phyloP scores from a whole-genome alignment of 2,888 invertebrate species.

The Nudaria mundana region DNA sequence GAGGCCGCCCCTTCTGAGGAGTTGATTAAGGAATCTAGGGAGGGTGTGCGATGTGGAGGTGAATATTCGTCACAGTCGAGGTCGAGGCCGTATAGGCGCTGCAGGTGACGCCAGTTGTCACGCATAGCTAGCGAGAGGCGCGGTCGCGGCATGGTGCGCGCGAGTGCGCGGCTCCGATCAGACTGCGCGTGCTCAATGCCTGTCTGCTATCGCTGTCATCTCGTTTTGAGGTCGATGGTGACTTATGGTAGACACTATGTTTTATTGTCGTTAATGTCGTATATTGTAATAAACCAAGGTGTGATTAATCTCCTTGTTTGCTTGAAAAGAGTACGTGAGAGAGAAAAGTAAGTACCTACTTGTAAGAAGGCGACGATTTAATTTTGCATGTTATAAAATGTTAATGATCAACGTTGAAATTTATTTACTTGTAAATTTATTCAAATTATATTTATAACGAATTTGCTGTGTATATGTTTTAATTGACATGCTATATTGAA shows the following conservation, averaged over 20 bases:
- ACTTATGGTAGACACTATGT: slow-evolving; percentile 35
- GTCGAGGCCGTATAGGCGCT: slow-evolving; percentile 74
- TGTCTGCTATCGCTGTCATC: slow-evolving; percentile 38
- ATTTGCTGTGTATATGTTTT: slow-evolving; percentile 2
- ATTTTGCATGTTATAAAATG: slow-evolving; percentile 10
- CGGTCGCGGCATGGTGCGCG: slow-evolving; percentile 79
- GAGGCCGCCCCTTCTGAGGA: slow-evolving; percentile 84
- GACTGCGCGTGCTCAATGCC: slow-evolving; percentile 47
- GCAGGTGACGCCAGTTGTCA: slow-evolving; percentile 78
- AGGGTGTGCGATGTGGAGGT: slow-evolving; percentile 75
- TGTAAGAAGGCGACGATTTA: slow-evolving; percentile 12
- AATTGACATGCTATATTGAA: slow-evolving; percentile 15
- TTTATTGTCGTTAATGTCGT: slow-evolving; percentile 20
- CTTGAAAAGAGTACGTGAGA: slow-evolving; percentile 9
- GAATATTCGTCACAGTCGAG: slow-evolving; percentile 56
- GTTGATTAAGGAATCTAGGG: slow-evolving; percentile 85
- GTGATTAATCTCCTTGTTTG: slow-evolving; percentile 26
- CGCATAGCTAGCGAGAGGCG: slow-evolving; percentile 78
- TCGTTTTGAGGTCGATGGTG: slow-evolving; percentile 34
- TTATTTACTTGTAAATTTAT: slow-evolving; percentile 9
- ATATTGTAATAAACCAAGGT: slow-evolving; percentile 18
- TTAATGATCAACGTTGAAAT: neutral
- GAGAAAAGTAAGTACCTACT: slow-evolving; percentile 2
- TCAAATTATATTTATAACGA: slow-evolving; percentile 8
- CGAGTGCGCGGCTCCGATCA: slow-evolving; percentile 62